These are phyloP conservation scores for Vicugna pacos DNA, from an alignment of 2,113 vertebrate genomes.

Conservation along the genomic window DNA sequence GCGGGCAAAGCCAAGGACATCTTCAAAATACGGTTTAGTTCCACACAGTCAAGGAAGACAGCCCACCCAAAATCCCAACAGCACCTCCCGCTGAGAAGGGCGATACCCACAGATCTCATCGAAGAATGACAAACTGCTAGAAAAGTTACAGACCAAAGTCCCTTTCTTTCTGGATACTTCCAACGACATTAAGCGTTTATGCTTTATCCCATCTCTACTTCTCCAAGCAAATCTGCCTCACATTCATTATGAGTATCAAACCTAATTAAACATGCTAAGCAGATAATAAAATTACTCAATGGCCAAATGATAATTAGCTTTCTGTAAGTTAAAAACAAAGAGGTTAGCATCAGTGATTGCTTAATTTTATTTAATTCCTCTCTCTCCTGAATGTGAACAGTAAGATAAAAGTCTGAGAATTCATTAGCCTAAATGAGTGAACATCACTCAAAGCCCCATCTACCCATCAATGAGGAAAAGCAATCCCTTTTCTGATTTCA, in stretches of 20 bases:
- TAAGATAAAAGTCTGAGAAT: not conserved
- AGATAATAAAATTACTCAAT: not conserved
- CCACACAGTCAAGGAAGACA: too few relatives aligned
- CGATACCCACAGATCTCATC: accelerated
- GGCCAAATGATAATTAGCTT: not conserved
- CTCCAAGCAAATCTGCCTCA: not conserved
- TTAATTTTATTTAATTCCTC: not conserved
- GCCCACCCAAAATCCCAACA: not conserved
- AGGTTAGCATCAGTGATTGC: not conserved
- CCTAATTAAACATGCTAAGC: not conserved
- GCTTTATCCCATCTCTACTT: too few relatives aligned
- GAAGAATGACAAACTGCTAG: accelerated
- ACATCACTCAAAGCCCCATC: not conserved
- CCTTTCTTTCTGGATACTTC: not conserved
- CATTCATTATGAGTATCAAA: not conserved
- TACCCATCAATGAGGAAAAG: not conserved
- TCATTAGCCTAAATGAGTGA: not conserved
- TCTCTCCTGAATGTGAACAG: not conserved
- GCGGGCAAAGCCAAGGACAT: not conserved
- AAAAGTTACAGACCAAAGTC: not conserved
- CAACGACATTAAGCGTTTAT: too few relatives aligned
- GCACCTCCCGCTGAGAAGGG: not conserved
- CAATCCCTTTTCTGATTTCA: not conserved
- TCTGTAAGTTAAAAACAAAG: not conserved
- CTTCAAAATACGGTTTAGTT: not conserved